Conservation (phyloP, 53 echinoderm and acorn worm genomes). For the Echinarachnius parma region DNA sequence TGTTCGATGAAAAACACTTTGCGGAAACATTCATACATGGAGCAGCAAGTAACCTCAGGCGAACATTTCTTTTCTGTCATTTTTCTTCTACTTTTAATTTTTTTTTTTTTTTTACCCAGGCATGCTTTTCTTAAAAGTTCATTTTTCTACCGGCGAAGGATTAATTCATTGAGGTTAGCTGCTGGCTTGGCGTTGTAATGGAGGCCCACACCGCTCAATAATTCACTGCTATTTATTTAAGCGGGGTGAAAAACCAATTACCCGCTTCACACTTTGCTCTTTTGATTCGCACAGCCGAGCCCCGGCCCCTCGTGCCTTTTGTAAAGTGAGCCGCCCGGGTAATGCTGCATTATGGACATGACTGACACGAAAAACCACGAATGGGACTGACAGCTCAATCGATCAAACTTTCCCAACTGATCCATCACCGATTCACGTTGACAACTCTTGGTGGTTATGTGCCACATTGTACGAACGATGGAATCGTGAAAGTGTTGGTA, state of each 20-base stretch:
- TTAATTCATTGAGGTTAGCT: constrained; percentile 33
- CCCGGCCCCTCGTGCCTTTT: too few species aligned
- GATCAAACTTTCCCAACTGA: too few species aligned
- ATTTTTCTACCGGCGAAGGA: too few species aligned
- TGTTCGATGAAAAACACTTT: constrained; percentile 40
- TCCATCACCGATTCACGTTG: too few species aligned
- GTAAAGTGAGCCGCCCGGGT: constrained; percentile 52
- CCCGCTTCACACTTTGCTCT: constrained; percentile 70
- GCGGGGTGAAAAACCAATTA: constrained; percentile 85
- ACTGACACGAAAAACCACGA: constrained; percentile 43
- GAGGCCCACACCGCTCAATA: constrained; percentile 27
- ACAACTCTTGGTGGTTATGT: too few species aligned
- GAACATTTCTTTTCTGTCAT: background rate
- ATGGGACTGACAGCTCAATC: constrained; percentile 54
- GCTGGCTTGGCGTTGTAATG: constrained; percentile 14
- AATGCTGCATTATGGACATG: constrained; percentile 28
- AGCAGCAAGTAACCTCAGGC: constrained; percentile 14
- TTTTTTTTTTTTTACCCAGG: constrained; percentile 2
- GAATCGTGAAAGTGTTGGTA: too few species aligned
- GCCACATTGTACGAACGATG: too few species aligned
- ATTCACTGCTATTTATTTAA: constrained; percentile 83
- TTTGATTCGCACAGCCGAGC: constrained; percentile 2
- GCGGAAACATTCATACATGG: constrained; percentile 46
- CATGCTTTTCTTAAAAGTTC: constrained; percentile 2
- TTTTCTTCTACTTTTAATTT: constrained; percentile 11